Evolutionary conservation across 1,140 invertebrate genomes (phyloP).

Genomic region (Drosophila sechellia): DNA sequence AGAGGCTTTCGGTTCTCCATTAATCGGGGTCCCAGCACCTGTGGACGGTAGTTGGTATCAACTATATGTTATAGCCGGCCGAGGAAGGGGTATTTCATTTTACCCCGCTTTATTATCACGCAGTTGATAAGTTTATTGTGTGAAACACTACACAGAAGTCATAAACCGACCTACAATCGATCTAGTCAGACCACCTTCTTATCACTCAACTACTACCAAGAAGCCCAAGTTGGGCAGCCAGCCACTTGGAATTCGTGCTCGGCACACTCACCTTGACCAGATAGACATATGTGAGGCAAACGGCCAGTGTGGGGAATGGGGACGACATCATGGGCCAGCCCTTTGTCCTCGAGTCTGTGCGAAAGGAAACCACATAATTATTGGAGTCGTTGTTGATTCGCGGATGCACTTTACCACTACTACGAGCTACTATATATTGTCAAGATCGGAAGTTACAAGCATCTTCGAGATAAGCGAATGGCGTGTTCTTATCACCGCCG

Average conservation of each 20-base stretch:
- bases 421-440: neutral
- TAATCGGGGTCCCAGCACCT: slow-evolving; percentile 90
- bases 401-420: neutral
- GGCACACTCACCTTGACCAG: slow-evolving; percentile 89
- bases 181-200: slow-evolving; percentile 24
- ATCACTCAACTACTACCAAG: neutral
- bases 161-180: slow-evolving; percentile 1
- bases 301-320: slow-evolving; percentile 91
- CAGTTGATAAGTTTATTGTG: slow-evolving; percentile 30
- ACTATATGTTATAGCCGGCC: slow-evolving; percentile 7
- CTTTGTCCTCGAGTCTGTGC: slow-evolving; percentile 91
- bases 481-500: slow-evolving; percentile 49
- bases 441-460: slow-evolving; percentile 8
- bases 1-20: slow-evolving; percentile 95
- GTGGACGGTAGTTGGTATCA: slow-evolving; percentile 40
- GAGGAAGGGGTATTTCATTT: neutral
- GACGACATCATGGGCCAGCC: slow-evolving; percentile 94
- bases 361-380: neutral
- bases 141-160: neutral
- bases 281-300: slow-evolving; percentile 91
- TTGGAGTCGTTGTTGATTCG: neutral
- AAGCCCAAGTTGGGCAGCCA: neutral
- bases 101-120: neutral
- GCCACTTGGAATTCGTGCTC: slow-evolving; percentile 2
- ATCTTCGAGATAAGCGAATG: slow-evolving; percentile 50